Conservation (phyloP, 2,888 invertebrate species). For the Apomyelois bistriatella region DNA sequence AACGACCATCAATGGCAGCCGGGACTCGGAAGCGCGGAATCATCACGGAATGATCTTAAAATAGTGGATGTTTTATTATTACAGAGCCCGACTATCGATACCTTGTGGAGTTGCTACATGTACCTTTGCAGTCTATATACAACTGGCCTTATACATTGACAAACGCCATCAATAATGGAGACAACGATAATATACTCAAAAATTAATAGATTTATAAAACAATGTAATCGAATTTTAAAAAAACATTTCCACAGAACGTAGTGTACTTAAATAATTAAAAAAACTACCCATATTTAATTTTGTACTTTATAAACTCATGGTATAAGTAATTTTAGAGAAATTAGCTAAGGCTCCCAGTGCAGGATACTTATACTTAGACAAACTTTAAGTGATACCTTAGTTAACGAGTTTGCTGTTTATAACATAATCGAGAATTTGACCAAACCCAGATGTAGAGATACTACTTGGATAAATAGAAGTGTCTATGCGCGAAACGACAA, state of each 20-base stretch:
- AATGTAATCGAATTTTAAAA: conserved; percentile 10
- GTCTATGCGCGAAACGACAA: neutral
- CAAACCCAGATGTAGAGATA: conserved; percentile 57
- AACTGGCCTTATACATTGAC: conserved; percentile 69
- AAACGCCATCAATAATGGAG: conserved; percentile 57
- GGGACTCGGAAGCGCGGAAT: too few relatives aligned
- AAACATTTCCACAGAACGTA: conserved; percentile 16
- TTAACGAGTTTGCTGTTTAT: conserved; percentile 7
- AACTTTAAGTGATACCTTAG: conserved; percentile 13
- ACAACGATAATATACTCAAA: conserved; percentile 42
- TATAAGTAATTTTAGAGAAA: conserved; percentile 24
- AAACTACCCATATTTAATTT: conserved; percentile 30
- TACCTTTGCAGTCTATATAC: conserved; percentile 92
- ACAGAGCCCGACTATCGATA: conserved; percentile 91
- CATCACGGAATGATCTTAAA: too few relatives aligned
- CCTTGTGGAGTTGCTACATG: conserved; percentile 91
- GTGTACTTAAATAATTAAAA: conserved; percentile 30
- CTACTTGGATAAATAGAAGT: conserved; percentile 30
- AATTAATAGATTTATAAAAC: conserved; percentile 30
- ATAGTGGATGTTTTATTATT: conserved; percentile 43
- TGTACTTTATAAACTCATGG: conserved; percentile 20
- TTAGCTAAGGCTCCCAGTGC: conserved; percentile 6
- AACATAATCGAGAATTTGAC: conserved; percentile 35
- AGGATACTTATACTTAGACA: conserved; percentile 7
- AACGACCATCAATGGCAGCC: too few relatives aligned